Conservation (phyloP, 1,140 invertebrate genomes). For the Agraylea sexmaculata region DNA sequence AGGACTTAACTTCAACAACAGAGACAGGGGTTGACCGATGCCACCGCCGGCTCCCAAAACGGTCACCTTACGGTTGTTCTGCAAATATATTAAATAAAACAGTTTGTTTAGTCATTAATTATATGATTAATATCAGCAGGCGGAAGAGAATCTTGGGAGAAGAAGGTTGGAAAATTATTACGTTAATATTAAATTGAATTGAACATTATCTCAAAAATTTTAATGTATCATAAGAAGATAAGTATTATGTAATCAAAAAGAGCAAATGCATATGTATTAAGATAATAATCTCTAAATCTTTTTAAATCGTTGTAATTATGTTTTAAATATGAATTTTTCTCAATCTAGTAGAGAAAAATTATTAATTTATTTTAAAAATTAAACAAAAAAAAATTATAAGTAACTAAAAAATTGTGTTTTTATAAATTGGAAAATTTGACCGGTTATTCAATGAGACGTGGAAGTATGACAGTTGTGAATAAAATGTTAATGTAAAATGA, state of each 20-base stretch:
- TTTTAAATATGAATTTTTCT: too few relatives aligned
- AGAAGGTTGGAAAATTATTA: conserved; percentile 6
- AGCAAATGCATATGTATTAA: too few relatives aligned
- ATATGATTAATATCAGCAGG: background rate
- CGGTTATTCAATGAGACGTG: too few relatives aligned
- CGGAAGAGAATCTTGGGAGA: conserved; percentile 7
- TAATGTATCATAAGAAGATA: background rate
- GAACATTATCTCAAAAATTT: conserved; percentile 1
- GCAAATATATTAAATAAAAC: conserved; percentile 23
- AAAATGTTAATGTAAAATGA: too few relatives aligned
- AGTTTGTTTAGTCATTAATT: conserved; percentile 6
- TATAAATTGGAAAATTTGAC: too few relatives aligned
- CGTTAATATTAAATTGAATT: background rate
- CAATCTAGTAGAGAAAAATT: too few relatives aligned
- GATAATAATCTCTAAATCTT: too few relatives aligned
- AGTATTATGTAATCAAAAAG: background rate
- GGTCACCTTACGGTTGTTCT: conserved; percentile 78
- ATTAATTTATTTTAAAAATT: too few relatives aligned
- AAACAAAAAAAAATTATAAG: too few relatives aligned
- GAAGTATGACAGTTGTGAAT: too few relatives aligned
- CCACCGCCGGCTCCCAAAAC: conserved; percentile 94
- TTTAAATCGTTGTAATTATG: too few relatives aligned
- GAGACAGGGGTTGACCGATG: conserved; percentile 93
- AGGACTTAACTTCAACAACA: conserved; percentile 88
- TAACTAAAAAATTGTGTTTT: too few relatives aligned